These are phyloP conservation scores for Choloepus hoffmanni DNA, from an alignment of 2,113 vertebrate genomes.

Conservation along the genomic window DNA sequence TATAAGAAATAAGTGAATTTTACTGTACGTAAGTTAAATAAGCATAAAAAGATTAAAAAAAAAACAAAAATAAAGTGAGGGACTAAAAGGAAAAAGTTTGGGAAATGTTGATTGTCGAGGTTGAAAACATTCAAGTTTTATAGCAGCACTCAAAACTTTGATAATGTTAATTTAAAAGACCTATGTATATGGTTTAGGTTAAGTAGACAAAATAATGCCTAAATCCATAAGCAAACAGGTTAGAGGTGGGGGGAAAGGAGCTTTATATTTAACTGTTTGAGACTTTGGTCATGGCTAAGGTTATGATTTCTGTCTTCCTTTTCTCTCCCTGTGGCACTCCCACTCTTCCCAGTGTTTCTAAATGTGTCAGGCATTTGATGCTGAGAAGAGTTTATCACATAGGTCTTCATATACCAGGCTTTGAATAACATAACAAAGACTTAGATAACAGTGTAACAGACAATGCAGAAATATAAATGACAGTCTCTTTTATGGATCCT, in stretches of 20 bases:
- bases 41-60: background rate
- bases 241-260: background rate
- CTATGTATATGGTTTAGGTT: background rate
- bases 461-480: background rate
- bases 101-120: background rate
- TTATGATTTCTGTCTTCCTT: background rate
- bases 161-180: background rate
- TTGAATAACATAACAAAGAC: background rate
- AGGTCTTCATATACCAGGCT: background rate
- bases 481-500: background rate
- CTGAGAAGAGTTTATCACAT: background rate
- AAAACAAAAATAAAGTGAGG: background rate
- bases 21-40: background rate
- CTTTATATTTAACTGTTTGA: background rate
- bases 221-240: slow-evolving; percentile 18
- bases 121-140: background rate
- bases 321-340: background rate
- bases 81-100: background rate
- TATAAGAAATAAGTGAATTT: slow-evolving; percentile 2
- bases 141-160: background rate
- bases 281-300: background rate
- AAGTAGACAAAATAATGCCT: slow-evolving; percentile 27
- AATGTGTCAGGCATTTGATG: background rate
- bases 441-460: background rate
- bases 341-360: background rate